Evolutionary conservation across 2,797 vertebrate genomes (phyloP), one percentile per base, ranked within the genome.

Genomic region (Leuciscus waleckii): DNA sequence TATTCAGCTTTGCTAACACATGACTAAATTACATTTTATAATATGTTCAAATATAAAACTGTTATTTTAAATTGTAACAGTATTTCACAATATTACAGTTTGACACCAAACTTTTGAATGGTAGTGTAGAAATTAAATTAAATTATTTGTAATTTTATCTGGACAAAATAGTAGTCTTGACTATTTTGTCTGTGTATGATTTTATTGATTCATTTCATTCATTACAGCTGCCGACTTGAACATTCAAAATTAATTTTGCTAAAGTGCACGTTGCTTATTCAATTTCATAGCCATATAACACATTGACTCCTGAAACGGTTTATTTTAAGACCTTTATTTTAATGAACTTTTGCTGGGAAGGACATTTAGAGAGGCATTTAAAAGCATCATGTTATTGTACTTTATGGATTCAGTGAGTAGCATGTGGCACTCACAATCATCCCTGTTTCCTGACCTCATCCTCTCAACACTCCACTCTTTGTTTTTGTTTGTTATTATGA

Each of bases 401-500:
- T 43, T 74, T 79, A 35, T 70, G 61, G 54, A 81, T 80, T 69
- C 7, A 1, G 54, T 78, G 43, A 56, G 68, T 68, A 69, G 49
- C 51, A n/a, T 81, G 46, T 73, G 43, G 7, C 54, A 49, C 43
- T 79, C 54, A 75, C 71, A 26, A 37, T 49, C 83, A 49, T 86
- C 74, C 65, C 82, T 65, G 17, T 43, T 41, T 83, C 74, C 49
- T 69, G 54, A 70, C 77, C 29, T 49, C 51, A 63, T 46, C 56
- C 71, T 58, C 58, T 51, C 63, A 81, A 77, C 81, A 58, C 61
- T 65, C 13, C 43, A 75, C 23, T 23, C 81, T 82, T 80, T 85
- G 51, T 81, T 83, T 56, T 70, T 78, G 39, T 83, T 82, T 75
- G 61, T 83, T 80, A 83, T 85, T 84, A 79, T 73, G 84, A 86